Base-by-base conservation (phyloP, 2,888 invertebrate genomes). In the Volucella inanis region DNA sequence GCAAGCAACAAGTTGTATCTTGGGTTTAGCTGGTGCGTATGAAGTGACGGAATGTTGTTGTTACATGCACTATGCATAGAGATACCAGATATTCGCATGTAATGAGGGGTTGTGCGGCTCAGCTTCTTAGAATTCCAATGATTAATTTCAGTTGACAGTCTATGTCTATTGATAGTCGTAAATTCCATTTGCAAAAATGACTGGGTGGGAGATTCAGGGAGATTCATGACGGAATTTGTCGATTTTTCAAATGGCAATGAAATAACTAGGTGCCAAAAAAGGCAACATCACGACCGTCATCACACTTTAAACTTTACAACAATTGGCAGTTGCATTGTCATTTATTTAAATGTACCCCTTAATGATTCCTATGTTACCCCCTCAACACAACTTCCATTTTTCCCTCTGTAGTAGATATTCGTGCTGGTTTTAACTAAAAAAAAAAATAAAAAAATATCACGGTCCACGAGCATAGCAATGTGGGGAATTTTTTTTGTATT, bases 371-470 rank as follows among this genome's bases (percentile, higher is more conserved):
- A 31, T 6, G 6, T 31, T 31, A 31, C 31, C 31, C 31, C 31
- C 6, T 31, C 31, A 31, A 6, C 31, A 31, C 31, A 31, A 31
- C 0, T 31, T 6, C 31, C 6, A 31, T 71, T 59, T 18, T n/a
- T 41, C 54, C 38, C 47, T 57, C 14, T 49, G 68, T 15, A 18
- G 2, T 18, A 12, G 9, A 14, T 49, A 12, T n/a, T 57, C 10
- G 54, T 76, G 70, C 80, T 81, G 62, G 81, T 72, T 85, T 81
- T 85, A 85, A 85, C 81, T 85, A 85, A 81, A 81, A 85, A 81
- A 81, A 81, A 81, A 77, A 77, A 2, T 2, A 22, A 22, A 72
- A 31, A 67, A 67, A 50, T 55, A 71, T 80, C 59, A 65, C 65
- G 49, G 62, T 10, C 22, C 22, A 54, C 41, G 11, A 54, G 49